Evolutionary conservation across 2,797 vertebrate genomes (phyloP).

Genomic region (Anguilla anguilla): DNA sequence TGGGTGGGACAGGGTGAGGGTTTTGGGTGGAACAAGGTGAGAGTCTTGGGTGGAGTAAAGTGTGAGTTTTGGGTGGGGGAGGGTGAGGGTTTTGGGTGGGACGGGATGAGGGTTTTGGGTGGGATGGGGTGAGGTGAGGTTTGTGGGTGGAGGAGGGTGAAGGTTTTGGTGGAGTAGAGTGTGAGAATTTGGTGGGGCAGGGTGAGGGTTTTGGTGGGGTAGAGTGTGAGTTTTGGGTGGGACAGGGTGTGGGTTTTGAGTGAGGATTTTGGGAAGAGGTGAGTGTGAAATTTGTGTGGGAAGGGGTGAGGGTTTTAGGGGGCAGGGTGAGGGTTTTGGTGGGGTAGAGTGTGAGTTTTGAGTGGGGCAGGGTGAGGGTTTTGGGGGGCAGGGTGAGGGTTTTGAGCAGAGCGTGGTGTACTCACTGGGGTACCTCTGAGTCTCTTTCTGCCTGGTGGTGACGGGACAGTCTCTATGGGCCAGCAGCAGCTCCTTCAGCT

Average conservation of each 20-base stretch:
- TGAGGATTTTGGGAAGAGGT: not conserved
- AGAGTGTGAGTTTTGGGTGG: constrained; percentile 51
- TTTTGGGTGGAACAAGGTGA: not conserved
- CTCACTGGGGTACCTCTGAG: constrained; percentile 96
- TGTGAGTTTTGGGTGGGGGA: constrained; percentile 19
- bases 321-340: not conserved
- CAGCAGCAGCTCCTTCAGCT: constrained; percentile 96
- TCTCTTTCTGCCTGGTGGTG: constrained; percentile 93
- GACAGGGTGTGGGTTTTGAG: not conserved
- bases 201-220: not conserved
- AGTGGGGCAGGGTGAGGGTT: too few species aligned
- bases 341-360: not conserved
- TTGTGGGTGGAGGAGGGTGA: constrained; percentile 24
- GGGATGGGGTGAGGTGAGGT: constrained; percentile 45
- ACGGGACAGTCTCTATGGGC: constrained; percentile 99
- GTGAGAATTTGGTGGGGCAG: not conserved
- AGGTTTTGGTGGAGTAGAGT: not conserved
- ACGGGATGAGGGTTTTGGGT: not conserved
- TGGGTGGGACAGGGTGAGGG: not conserved
- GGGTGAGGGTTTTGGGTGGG: constrained; percentile 12
- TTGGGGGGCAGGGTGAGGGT: not conserved
- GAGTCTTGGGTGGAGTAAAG: not conserved
- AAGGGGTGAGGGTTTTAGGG: too few species aligned
- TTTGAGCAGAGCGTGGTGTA: constrained; percentile 50
- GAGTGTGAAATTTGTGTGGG: not conserved